Evolutionary conservation across 2,888 invertebrate genomes (phyloP).

Genomic region (Dione vanillae): DNA sequence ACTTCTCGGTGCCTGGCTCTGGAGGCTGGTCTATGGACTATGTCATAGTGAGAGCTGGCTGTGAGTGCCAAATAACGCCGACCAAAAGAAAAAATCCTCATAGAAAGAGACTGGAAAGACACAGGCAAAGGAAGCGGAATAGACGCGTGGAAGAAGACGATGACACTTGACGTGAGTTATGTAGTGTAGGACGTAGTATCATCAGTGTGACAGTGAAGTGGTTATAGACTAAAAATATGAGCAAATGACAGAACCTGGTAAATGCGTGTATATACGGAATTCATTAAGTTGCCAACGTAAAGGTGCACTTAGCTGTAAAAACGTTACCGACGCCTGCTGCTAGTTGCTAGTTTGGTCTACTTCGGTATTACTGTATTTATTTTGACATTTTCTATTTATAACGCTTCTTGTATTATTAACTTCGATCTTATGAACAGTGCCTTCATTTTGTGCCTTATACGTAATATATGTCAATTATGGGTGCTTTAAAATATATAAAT

Average conservation of each 20-base stretch:
- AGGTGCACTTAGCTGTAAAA: slow-evolving; percentile 43
- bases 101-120: slow-evolving; percentile 61
- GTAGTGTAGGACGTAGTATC: slow-evolving; percentile 55
- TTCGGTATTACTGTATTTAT: slow-evolving; percentile 68
- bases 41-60: slow-evolving; percentile 92
- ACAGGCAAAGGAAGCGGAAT: slow-evolving; percentile 69
- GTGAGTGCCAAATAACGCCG: slow-evolving; percentile 90
- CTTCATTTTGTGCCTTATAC: slow-evolving; percentile 65
- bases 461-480: slow-evolving; percentile 6
- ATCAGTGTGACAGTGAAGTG: slow-evolving; percentile 22
- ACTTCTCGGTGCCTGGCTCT: slow-evolving; percentile 80
- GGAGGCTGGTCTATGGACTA: slow-evolving; percentile 91
- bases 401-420: slow-evolving; percentile 72
- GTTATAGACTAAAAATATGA: slow-evolving; percentile 2
- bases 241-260: neutral
- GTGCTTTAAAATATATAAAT: neutral
- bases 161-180: slow-evolving; percentile 70
- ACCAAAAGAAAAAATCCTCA: slow-evolving; percentile 75
- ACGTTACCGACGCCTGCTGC: slow-evolving; percentile 63
- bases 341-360: slow-evolving; percentile 54
- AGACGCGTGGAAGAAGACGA: slow-evolving; percentile 67
- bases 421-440: slow-evolving; percentile 61
- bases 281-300: slow-evolving; percentile 7
- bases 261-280: slow-evolving; percentile 23
- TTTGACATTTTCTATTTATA: slow-evolving; percentile 59